Evolutionary conservation across 2,888 invertebrate species (phyloP).

Genomic region (Alentia gelatinosa): DNA sequence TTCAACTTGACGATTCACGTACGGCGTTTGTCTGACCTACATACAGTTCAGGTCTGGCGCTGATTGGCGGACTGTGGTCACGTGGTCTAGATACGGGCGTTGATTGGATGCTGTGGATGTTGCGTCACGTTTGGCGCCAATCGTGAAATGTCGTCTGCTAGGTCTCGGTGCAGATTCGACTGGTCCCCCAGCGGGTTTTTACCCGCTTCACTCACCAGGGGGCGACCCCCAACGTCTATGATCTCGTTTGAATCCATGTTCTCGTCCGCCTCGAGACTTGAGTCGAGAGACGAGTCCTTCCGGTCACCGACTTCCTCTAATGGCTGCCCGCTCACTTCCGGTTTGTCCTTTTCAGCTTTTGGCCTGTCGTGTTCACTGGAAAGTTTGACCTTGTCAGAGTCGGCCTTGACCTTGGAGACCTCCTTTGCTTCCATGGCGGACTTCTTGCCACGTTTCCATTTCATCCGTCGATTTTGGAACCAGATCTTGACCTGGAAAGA

Average conservation of each 20-base stretch:
- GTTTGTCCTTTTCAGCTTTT: constrained; percentile 12
- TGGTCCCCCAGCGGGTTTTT: constrained; percentile 49
- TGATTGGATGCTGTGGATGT: constrained; percentile 26
- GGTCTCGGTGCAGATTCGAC: constrained; percentile 48
- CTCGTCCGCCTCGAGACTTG: constrained; percentile 30
- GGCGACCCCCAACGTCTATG: constrained; percentile 36
- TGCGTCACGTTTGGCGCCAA: neutral
- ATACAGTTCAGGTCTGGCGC: neutral
- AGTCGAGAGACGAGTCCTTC: neutral
- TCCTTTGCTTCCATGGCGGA: constrained; percentile 84
- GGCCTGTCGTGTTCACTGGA: neutral
- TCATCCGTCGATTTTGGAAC: constrained; percentile 99
- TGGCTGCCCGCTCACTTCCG: neutral
- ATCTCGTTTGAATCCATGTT: constrained; percentile 49
- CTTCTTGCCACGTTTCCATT: constrained; percentile 98
- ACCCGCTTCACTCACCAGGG: constrained; percentile 8
- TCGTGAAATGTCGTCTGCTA: constrained; percentile 23
- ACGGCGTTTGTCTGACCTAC: too few relatives aligned
- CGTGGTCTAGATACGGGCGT: constrained; percentile 38
- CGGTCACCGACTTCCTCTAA: neutral
- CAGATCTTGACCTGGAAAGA: constrained; percentile 94
- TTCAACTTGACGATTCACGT: too few relatives aligned
- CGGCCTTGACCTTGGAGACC: constrained; percentile 53
- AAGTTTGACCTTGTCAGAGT: neutral
- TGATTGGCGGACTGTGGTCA: neutral